Percentiles rank a stretch among this genome's conserved stretches.
Conservation (phyloP, 2,113 vertebrate genomes). For the Crotalus helleri region DNA sequence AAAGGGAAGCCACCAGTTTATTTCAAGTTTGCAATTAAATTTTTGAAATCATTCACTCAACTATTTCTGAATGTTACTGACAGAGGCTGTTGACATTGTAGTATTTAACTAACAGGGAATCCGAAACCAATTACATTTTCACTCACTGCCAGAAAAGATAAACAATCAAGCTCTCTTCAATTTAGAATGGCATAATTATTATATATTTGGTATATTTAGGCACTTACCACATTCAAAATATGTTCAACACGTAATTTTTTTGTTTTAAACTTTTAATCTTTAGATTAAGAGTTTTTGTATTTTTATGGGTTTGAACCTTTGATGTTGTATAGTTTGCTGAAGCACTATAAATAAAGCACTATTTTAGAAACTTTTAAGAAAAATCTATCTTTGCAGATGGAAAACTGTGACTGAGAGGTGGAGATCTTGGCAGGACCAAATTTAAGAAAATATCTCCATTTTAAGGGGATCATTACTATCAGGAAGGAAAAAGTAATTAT, state of each 20-base stretch:
- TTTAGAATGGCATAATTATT: slow-evolving; percentile 39
- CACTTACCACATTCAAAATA: neutral
- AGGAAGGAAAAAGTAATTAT: neutral
- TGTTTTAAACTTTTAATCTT: neutral
- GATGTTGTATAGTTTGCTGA: neutral
- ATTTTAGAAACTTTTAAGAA: neutral
- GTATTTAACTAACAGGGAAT: slow-evolving; percentile 55
- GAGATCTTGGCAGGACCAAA: neutral
- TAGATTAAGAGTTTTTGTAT: neutral
- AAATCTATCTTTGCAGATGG: neutral
- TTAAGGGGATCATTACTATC: neutral
- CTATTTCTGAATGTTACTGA: slow-evolving; percentile 61
- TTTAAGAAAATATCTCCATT: neutral
- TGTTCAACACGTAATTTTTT: neutral
- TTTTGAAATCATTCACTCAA: slow-evolving; percentile 50
- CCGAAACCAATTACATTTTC: slow-evolving; percentile 10
- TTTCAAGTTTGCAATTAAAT: slow-evolving; percentile 46
- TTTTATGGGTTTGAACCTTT: neutral
- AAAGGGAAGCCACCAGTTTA: slow-evolving; percentile 41
- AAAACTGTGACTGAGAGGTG: neutral
- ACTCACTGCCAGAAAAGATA: slow-evolving; percentile 15
- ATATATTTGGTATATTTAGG: neutral
- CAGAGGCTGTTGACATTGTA: slow-evolving; percentile 55
- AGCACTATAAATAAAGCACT: neutral
- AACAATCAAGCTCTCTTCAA: slow-evolving; percentile 48